Evolutionary conservation across 2,888 invertebrate genomes (phyloP).

Genomic region (Polydrusus pterygomalis): DNA sequence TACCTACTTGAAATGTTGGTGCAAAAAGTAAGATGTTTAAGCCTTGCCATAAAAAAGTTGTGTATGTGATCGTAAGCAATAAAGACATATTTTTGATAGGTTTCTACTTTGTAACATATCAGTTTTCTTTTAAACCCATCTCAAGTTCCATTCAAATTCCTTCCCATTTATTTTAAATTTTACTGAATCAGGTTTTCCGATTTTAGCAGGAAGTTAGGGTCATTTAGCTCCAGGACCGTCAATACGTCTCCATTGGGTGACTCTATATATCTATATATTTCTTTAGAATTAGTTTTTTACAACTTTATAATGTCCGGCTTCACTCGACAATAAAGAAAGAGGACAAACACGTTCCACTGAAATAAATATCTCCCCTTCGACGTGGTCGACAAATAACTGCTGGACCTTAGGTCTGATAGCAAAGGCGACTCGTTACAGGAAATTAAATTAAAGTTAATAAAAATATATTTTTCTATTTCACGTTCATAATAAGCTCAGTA

Average conservation of each 20-base stretch:
- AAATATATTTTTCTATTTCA: too few species aligned
- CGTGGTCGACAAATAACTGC: conserved; percentile 62
- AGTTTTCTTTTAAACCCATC: background rate
- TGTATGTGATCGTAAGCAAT: too few species aligned
- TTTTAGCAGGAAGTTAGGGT: conserved; percentile 49
- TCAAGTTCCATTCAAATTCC: conserved; percentile 8
- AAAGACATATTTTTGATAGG: too few species aligned
- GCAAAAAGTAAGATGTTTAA: too few species aligned
- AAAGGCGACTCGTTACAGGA: conserved; percentile 50
- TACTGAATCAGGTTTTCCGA: conserved; percentile 37
- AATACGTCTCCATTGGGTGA: conserved; percentile 45
- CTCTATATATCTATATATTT: conserved; percentile 48
- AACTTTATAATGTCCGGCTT: conserved; percentile 57
- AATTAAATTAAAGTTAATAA: too few species aligned
- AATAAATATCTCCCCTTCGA: conserved; percentile 61
- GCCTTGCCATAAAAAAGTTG: too few species aligned
- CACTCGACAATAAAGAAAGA: conserved; percentile 53
- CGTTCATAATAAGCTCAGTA: too few species aligned
- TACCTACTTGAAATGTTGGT: too few species aligned
- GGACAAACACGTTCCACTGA: conserved; percentile 55
- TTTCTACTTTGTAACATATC: background rate
- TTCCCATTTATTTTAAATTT: conserved; percentile 5
- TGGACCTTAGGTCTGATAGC: conserved; percentile 55
- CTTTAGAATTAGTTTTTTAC: conserved; percentile 56
- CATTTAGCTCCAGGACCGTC: conserved; percentile 48